Conservation (phyloP, 2,888 invertebrate genomes). For the Heteromurus nitidus region DNA sequence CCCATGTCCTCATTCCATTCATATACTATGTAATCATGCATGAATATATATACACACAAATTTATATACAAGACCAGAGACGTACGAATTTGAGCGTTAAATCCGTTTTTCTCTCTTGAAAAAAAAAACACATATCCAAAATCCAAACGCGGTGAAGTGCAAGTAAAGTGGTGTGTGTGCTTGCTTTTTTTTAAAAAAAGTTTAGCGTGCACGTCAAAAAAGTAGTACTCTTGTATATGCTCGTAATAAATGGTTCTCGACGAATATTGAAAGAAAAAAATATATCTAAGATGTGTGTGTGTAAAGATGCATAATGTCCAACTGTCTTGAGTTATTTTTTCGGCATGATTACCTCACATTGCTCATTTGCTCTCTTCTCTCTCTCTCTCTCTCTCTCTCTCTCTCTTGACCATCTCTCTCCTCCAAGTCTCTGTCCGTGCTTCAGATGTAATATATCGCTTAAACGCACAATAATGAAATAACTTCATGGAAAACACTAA, state of each 20-base stretch:
- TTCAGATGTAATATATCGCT: not conserved
- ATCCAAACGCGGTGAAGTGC: too few relatives aligned
- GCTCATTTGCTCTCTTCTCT: too few relatives aligned
- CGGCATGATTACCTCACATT: constrained; percentile 22
- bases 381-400: too few relatives aligned
- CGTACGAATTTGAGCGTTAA: constrained; percentile 13
- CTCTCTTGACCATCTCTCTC: too few relatives aligned
- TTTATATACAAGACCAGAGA: too few relatives aligned
- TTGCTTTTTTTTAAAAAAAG: too few relatives aligned
- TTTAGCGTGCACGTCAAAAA: not conserved
- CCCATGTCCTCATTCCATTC: constrained; percentile 24
- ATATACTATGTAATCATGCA: too few relatives aligned
- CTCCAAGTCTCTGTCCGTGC: too few relatives aligned
- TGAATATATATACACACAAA: too few relatives aligned
- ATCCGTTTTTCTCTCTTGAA: constrained; percentile 31
- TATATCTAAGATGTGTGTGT: not conserved
- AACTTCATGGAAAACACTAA: constrained; percentile 59
- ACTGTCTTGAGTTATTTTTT: not conserved
- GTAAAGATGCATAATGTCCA: too few relatives aligned
- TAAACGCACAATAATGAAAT: constrained; percentile 44
- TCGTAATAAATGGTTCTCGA: constrained; percentile 37
- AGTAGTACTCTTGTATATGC: not conserved
- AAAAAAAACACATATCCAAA: not conserved
- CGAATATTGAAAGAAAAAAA: constrained; percentile 5
- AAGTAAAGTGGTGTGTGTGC: too few relatives aligned